Percentiles rank a stretch among this genome's conserved stretches.
phyloP scores from a whole-genome alignment of 2,797 vertebrate species.

The Lithobates sylvaticus region DNA sequence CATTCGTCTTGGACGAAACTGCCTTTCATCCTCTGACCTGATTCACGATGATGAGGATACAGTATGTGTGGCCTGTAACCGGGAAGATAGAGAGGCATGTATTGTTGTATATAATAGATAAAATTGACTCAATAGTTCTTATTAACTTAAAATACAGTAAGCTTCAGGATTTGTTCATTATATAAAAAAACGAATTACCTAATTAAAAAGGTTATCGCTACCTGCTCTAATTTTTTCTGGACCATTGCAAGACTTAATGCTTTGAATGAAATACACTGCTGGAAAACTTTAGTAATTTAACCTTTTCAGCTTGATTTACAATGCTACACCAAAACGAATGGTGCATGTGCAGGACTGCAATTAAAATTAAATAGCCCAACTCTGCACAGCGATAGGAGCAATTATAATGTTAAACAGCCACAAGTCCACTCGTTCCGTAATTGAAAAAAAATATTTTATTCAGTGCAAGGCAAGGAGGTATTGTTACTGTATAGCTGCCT shows the following conservation, averaged over 20 bases:
- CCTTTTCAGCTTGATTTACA: constrained; percentile 10
- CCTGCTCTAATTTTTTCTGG: background rate
- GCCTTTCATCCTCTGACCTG: too few species aligned
- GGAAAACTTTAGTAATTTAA: background rate
- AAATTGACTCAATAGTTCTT: too few species aligned
- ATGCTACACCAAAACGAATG: background rate
- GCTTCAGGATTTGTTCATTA: too few species aligned
- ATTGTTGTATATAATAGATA: too few species aligned
- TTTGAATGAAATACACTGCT: background rate
- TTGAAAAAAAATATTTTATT: constrained; percentile 12
- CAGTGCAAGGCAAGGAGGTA: background rate
- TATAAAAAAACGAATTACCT: background rate
- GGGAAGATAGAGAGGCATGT: too few species aligned
- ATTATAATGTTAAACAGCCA: constrained; percentile 1
- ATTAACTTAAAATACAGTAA: too few species aligned
- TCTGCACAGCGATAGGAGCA: background rate
- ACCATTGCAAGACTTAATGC: background rate
- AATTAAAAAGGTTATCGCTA: constrained; percentile 20
- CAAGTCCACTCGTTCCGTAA: background rate
- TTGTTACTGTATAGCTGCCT: background rate
- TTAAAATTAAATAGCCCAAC: background rate
- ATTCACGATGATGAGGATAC: too few species aligned
- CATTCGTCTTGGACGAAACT: too few species aligned
- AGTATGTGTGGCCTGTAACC: too few species aligned
- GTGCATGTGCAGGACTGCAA: background rate